Base-by-base conservation (phyloP, 2,888 invertebrate species). In the Agapostemon virescens region DNA sequence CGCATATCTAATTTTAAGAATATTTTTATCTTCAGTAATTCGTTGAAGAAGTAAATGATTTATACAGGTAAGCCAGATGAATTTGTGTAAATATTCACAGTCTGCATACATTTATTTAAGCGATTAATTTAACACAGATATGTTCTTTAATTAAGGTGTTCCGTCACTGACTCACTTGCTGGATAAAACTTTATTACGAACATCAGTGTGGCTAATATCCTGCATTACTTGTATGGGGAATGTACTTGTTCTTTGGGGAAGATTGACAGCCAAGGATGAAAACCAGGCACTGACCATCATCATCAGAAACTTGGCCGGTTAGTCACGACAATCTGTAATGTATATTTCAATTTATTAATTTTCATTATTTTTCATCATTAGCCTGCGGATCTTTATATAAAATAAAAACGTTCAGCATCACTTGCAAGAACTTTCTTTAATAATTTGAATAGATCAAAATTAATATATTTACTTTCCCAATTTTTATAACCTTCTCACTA, bases 281-380 rank as follows among this genome's bases (percentile, higher is more conserved):
- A 95, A 95, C 89, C 93, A 93, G 67, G 94, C 94, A 0, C 93
- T 95, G 0, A 95, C 95, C 66, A 93, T 95, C 87, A 94, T 95
- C 68, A 95, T 96, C 75, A 93, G 94, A 74, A 95, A 96, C 90
- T 92, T 96, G 52, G 95, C 96, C 66, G 94, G 95, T 94, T 89
- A 88, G 88, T 72, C 42, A 15, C 4, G 15, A 61, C 11, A n/a
- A 61, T 33, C 9, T 61, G 17, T 61, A 33, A 61, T 7, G 30
- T 20, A 52, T 23, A n/a, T 9, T 45, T 23, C n/a, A n/a, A 69
- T 69, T 52, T n/a, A n/a, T 52, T 11, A 0, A 2, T 9, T n/a
- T 49, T 30, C 45, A 33, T n/a, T 63, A n/a, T 23, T 23, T 13
- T 45, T 45, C 6, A 49, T 49, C 7, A 9, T n/a, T 9, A n/a